These are phyloP conservation scores for Chunga burmeisteri DNA, from an alignment of 2,113 vertebrate species.

Conservation along the genomic window DNA sequence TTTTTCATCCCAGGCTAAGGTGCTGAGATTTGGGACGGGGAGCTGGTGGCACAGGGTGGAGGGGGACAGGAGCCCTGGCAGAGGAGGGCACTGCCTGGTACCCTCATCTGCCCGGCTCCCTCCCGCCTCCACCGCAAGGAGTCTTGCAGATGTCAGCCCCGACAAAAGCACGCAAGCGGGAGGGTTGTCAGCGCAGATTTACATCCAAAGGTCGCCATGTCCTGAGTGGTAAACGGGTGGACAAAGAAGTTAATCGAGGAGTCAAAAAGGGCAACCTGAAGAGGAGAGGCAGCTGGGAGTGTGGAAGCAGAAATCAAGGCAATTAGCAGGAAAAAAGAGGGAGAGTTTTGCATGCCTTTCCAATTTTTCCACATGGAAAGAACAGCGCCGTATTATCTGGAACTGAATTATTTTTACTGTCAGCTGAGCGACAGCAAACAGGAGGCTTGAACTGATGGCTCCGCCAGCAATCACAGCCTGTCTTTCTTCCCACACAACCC, in stretches of 20 bases:
- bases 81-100: neutral
- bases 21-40: neutral
- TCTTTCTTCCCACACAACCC: neutral
- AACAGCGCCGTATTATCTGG: neutral
- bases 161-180: neutral
- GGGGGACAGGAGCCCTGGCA: neutral
- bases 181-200: constrained; percentile 9
- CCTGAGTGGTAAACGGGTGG: constrained; percentile 51
- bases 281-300: constrained; percentile 51
- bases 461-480: neutral
- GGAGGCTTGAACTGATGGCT: neutral
- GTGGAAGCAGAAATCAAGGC: constrained; percentile 35
- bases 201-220: constrained; percentile 53
- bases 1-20: neutral
- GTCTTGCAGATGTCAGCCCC: neutral
- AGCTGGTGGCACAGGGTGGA: fast-evolving
- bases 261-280: constrained; percentile 60
- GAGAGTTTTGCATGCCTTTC: constrained; percentile 24
- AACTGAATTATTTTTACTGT: constrained; percentile 14
- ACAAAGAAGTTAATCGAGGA: constrained; percentile 65
- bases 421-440: neutral
- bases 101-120: neutral
- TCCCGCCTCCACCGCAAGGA: neutral
- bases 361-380: constrained; percentile 38
- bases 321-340: constrained; percentile 10